Evolutionary conservation across 2,797 vertebrate genomes (phyloP).

Genomic region (Pempheris klunzingeri): DNA sequence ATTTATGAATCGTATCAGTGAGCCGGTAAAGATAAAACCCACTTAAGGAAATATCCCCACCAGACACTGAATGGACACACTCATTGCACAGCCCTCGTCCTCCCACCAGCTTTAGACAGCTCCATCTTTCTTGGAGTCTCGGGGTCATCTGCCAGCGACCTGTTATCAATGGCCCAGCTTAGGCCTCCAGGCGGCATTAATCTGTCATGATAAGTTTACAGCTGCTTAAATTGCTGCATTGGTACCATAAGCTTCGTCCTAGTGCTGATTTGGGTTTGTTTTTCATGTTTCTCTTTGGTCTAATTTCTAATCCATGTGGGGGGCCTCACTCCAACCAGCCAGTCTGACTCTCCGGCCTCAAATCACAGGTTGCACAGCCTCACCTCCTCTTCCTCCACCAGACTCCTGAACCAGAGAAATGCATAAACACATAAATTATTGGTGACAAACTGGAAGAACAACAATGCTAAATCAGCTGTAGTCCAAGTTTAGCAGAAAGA

Average conservation of each 20-base stretch:
- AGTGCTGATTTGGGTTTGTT: constrained; percentile 48
- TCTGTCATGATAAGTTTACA: constrained; percentile 78
- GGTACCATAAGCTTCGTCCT: constrained; percentile 54
- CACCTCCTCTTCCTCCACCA: constrained; percentile 84
- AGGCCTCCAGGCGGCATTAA: constrained; percentile 74
- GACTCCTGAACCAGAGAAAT: constrained; percentile 72
- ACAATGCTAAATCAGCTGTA: too few species aligned
- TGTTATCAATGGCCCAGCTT: constrained; percentile 78
- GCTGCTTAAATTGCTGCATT: constrained; percentile 63
- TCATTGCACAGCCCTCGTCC: constrained; percentile 33
- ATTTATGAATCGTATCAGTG: constrained; percentile 63
- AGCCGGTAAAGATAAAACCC: constrained; percentile 62
- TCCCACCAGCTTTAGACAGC: constrained; percentile 68
- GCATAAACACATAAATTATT: constrained; percentile 24
- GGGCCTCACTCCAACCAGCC: neutral
- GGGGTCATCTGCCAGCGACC: constrained; percentile 78
- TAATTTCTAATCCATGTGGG: constrained; percentile 56
- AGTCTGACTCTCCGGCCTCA: constrained; percentile 16
- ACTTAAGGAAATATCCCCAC: constrained; percentile 66
- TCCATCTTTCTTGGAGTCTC: constrained; percentile 69
- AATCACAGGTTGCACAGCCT: constrained; percentile 77
- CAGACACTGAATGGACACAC: constrained; percentile 68
- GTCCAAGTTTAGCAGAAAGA: neutral
- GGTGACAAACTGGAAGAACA: neutral
- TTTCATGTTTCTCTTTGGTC: constrained; percentile 51